These are phyloP conservation scores for Dimorphilus gyrociliatus DNA, from an alignment of 2,888 invertebrate genomes.

Conservation along the genomic window DNA sequence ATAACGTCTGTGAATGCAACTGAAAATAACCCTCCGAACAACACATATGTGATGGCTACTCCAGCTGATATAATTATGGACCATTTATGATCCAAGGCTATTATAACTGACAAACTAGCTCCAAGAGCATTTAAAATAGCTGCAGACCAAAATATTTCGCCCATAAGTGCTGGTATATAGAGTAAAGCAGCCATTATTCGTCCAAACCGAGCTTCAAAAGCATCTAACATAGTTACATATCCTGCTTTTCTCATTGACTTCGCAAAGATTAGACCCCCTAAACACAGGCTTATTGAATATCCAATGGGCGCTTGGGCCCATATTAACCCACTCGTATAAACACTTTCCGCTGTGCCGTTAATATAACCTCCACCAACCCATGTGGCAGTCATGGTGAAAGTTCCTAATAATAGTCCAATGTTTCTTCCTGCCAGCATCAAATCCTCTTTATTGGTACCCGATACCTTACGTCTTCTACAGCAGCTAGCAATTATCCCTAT, in stretches of 20 bases:
- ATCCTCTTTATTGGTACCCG: conserved; percentile 52
- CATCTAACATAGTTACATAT: conserved; percentile 28
- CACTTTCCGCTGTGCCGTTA: conserved; percentile 11
- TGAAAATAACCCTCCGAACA: conserved; percentile 21
- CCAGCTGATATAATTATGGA: conserved; percentile 18
- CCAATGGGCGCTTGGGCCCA: conserved; percentile 12
- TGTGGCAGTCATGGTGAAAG: conserved; percentile 75
- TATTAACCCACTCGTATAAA: conserved; percentile 8
- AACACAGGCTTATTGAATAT: conserved; percentile 10
- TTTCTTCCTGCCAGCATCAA: conserved; percentile 90
- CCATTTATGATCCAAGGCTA: conserved; percentile 13
- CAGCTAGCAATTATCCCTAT: conserved; percentile 94
- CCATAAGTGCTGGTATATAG: conserved; percentile 23
- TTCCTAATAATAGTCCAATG: conserved; percentile 78
- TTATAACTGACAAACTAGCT: conserved; percentile 15
- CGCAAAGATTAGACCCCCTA: conserved; percentile 22
- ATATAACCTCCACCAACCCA: conserved; percentile 13
- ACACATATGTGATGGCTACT: conserved; percentile 19
- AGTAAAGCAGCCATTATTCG: conserved; percentile 19
- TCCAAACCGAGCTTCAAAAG: conserved; percentile 23
- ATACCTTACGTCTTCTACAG: conserved; percentile 68
- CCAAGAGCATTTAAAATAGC: conserved; percentile 26
- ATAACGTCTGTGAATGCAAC: conserved; percentile 23
- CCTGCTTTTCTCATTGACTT: conserved; percentile 19
- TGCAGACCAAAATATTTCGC: conserved; percentile 28